Evolutionary conservation across 1,140 invertebrate genomes (phyloP), one percentile per base, ranked within the genome.

Genomic region (Meloidogyne floridensis): DNA sequence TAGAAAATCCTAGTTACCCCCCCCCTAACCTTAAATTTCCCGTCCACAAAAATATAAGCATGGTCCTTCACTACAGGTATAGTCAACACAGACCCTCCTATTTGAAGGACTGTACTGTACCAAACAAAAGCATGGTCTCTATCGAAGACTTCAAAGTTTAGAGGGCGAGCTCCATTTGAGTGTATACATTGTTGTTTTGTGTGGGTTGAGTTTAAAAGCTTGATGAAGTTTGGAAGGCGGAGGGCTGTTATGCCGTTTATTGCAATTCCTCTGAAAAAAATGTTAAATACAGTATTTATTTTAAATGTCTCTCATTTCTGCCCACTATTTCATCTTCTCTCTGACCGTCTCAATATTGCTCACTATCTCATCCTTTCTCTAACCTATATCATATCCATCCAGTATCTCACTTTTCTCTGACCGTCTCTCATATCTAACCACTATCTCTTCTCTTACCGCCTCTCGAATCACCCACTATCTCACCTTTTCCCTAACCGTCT

Each of bases 61-160:
- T 82, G 76, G 65, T 84, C 83, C 15, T 82, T 71, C 13, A 84
- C 20, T 2, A 65, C 75, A 7, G 74, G 74, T 4, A 73, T 73
- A 20, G 65, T 56, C 15, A 83, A 69, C 43, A 72, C 32, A 65
- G 5, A 43, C 15, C 77, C 81, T 51, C 54, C 77, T 53, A 18
- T 43, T 72, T 79, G 42, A 43, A 72, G 15, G 13, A 72, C 20
- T 42, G 56, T 56, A n/a, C 72, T 72, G 69, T 83, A 83, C 18
- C 59, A 71, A 51, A 78, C 79, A 70, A 81, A 81, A 15, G 82
- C 82, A 65, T 83, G 51, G 47, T 76, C 78, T 5, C 53, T 70
- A 13, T 82, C 20, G 9, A 85, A 69, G n/a, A 42, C 80, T 77
- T 85, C 84, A 74, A 85, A 85, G 42, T 51, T 72, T 32, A 86